These are phyloP conservation scores for Acanthopagrus latus DNA, from an alignment of 2,797 vertebrate species.

Conservation along the genomic window DNA sequence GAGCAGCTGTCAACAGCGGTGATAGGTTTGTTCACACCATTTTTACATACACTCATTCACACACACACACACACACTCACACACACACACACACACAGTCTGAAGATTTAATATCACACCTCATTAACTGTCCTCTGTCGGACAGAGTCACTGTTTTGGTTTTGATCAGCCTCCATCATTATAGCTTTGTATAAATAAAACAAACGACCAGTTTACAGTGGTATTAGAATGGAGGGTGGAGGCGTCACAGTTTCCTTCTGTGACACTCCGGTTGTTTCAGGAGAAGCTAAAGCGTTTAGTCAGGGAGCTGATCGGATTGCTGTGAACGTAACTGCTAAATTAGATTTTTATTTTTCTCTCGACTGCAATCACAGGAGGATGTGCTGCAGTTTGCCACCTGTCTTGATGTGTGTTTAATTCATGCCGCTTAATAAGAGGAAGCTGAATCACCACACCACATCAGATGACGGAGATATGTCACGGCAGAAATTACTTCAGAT, in stretches of 20 bases:
- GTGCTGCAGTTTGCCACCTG: slow-evolving; percentile 33
- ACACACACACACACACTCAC: too few species aligned
- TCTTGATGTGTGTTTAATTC: neutral
- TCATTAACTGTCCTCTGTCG: neutral
- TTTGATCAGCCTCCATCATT: neutral
- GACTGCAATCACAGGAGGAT: slow-evolving; percentile 1
- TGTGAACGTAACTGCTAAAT: neutral
- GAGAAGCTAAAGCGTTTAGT: neutral
- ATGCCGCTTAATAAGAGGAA: neutral
- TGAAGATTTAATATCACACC: neutral
- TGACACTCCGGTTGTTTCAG: neutral
- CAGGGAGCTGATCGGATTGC: neutral
- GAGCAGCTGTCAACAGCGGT: slow-evolving; percentile 14
- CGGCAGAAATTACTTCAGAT: neutral
- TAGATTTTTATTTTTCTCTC: slow-evolving; percentile 5
- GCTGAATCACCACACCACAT: neutral
- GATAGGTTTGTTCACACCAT: slow-evolving; percentile 20
- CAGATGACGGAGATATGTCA: neutral
- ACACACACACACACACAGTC: neutral
- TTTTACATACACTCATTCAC: neutral
- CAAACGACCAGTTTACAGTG: neutral
- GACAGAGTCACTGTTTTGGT: neutral
- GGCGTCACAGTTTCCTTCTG: neutral
- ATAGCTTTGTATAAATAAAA: neutral
- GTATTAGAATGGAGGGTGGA: neutral